Evolutionary conservation across 2,113 vertebrate species (phyloP).

Genomic region (Gulo gulo): DNA sequence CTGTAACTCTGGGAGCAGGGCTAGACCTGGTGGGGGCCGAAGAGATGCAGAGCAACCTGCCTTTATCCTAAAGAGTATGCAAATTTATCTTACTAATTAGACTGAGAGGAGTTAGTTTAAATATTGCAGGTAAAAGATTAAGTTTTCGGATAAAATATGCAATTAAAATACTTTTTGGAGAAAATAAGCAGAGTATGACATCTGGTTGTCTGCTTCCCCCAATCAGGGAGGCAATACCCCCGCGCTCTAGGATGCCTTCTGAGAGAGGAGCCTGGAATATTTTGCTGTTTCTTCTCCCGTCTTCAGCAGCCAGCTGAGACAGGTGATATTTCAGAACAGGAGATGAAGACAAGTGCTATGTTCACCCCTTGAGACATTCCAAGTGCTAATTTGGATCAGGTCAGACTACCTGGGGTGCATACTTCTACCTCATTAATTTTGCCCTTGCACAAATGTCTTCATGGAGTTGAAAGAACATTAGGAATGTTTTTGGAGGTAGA

Average conservation of each 20-base stretch:
- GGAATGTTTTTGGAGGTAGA: background rate
- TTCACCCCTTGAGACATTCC: background rate
- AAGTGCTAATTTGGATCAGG: background rate
- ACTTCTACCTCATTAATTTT: conserved; percentile 19
- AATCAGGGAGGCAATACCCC: background rate
- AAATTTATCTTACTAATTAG: background rate
- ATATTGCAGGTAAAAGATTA: background rate
- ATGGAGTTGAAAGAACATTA: background rate
- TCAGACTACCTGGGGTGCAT: background rate
- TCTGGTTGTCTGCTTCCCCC: background rate
- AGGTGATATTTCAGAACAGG: background rate
- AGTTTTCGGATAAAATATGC: background rate
- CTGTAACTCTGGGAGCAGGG: background rate
- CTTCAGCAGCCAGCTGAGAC: background rate
- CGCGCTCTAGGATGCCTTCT: background rate
- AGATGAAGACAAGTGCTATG: background rate
- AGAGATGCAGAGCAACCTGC: background rate
- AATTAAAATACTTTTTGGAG: background rate
- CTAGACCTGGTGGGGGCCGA: background rate
- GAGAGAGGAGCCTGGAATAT: background rate
- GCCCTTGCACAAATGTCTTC: background rate
- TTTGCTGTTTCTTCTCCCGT: background rate
- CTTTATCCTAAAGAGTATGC: background rate
- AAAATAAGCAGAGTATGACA: background rate
- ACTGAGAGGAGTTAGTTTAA: background rate